Evolutionary conservation across 35 echinoderm and acorn worm genomes (phyloP), one percentile per base, ranked within the genome.

Genomic region (Nesometra sesokonis): DNA sequence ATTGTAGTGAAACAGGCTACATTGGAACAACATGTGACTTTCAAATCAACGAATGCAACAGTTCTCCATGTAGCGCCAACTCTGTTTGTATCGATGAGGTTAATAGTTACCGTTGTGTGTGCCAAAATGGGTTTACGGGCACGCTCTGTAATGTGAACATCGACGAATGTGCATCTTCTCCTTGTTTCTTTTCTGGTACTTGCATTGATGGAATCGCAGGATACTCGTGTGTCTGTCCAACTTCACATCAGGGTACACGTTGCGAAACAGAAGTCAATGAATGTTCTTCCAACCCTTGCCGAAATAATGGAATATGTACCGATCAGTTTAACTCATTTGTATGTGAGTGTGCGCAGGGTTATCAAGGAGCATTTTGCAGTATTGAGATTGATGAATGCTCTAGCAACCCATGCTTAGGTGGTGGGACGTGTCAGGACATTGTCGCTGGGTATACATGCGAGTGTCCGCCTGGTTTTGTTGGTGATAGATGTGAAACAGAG

Each of bases 31-130:
- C 76, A 47, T 93, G 91, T 47, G 47, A 89, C 46, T 32, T 85
- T 11, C 83, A 93, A 36, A 88, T 87, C 8, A 87, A 93, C 76
- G 52, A 93, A 35, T 93, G 91, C 29, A 29, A 27, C 0, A 80
- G 87, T 13, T 81, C 87, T 76, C 91, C 91, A 17, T 93, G 91
- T 82, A 52, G 84, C 30, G 89, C 89, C 57, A 67, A 89, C 29
- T 87, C 91, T 38, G 40, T 78, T 0, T 93, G 91, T 83, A 3
- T 78, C 27, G 91, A 93, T 78, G 29, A 30, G 23, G 46, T 78
- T 46, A 87, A 86, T 21, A 23, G 30, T 23, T 93, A 77, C 57
- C 19, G 36, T 17, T 93, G 91, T 33, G 0, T 67, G 27, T 93
- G 91, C 37, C 76, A 67, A 17, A 32, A 86, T 38, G 91, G 91